These are phyloP conservation scores for Drosophila suboccidentalis DNA, from an alignment of 2,888 invertebrate genomes.

Conservation along the genomic window DNA sequence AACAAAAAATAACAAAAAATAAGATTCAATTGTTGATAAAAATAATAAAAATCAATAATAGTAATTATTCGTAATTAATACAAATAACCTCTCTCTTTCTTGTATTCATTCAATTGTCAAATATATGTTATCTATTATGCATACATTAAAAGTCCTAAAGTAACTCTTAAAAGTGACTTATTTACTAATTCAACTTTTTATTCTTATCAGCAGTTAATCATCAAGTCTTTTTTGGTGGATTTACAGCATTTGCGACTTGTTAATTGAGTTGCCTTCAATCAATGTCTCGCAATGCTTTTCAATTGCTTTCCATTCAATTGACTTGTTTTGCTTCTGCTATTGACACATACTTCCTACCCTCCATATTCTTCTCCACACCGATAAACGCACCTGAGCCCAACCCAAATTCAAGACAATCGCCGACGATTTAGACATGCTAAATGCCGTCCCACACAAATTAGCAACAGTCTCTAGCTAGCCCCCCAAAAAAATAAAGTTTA, in stretches of 20 bases:
- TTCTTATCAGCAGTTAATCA: not conserved
- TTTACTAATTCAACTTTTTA: not conserved
- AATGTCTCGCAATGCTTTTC: slow-evolving; percentile 19
- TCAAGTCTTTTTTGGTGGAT: not conserved
- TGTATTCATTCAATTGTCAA: too few species aligned
- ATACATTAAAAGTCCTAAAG: not conserved
- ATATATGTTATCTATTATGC: too few species aligned
- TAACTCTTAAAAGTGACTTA: not conserved
- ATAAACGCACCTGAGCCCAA: slow-evolving; percentile 14
- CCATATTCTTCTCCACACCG: too few species aligned
- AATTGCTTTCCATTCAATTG: slow-evolving; percentile 32
- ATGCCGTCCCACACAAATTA: slow-evolving; percentile 54
- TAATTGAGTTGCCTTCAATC: slow-evolving; percentile 44
- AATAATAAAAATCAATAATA: too few species aligned
- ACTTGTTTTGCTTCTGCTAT: slow-evolving; percentile 18
- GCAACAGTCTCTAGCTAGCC: slow-evolving; percentile 19
- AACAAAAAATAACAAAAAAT: not conserved
- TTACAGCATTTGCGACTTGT: slow-evolving; percentile 14
- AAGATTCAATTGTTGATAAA: too few species aligned
- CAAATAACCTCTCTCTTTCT: too few species aligned
- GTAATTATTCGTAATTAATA: too few species aligned
- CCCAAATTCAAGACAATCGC: slow-evolving; percentile 43
- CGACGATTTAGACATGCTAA: slow-evolving; percentile 45
- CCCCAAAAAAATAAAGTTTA: slow-evolving; percentile 10
- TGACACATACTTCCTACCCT: slow-evolving; percentile 15